A percentile compares a stretch with the other conserved stretches of the same genome.
These are phyloP conservation scores for Autographa gamma DNA, from an alignment of 2,888 invertebrate genomes.

Conservation along the genomic window DNA sequence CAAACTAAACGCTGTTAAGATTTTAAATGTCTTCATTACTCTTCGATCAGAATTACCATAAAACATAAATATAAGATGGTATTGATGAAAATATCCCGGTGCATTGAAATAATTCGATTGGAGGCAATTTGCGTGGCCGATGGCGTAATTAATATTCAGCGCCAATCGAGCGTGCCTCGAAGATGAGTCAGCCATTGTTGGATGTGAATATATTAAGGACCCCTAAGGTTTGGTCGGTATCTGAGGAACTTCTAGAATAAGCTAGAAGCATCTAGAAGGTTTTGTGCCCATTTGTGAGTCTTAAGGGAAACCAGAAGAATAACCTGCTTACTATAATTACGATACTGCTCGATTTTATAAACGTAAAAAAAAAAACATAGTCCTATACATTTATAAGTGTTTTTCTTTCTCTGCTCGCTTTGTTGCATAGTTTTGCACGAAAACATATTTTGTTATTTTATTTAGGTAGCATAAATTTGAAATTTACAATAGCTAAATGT, in stretches of 20 bases:
- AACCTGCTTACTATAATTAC: too few species aligned
- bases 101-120: slow-evolving; percentile 24
- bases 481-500: background rate
- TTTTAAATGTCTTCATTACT: background rate
- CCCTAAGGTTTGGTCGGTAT: background rate
- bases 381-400: too few species aligned
- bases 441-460: too few species aligned
- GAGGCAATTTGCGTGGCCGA: slow-evolving; percentile 34
- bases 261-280: background rate
- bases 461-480: too few species aligned
- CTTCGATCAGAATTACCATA: background rate
- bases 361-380: too few species aligned
- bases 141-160: slow-evolving; percentile 53
- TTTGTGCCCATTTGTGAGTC: too few species aligned
- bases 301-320: too few species aligned
- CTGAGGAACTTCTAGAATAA: background rate
- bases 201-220: slow-evolving; percentile 28
- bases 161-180: slow-evolving; percentile 28
- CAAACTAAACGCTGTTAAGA: background rate
- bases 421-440: too few species aligned
- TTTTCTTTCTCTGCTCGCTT: too few species aligned
- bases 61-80: slow-evolving; percentile 11
- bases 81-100: slow-evolving; percentile 22
- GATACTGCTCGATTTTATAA: too few species aligned
- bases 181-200: slow-evolving; percentile 50